Evolutionary conservation across 2,797 vertebrate species (phyloP).

Genomic region (Chelmon rostratus): DNA sequence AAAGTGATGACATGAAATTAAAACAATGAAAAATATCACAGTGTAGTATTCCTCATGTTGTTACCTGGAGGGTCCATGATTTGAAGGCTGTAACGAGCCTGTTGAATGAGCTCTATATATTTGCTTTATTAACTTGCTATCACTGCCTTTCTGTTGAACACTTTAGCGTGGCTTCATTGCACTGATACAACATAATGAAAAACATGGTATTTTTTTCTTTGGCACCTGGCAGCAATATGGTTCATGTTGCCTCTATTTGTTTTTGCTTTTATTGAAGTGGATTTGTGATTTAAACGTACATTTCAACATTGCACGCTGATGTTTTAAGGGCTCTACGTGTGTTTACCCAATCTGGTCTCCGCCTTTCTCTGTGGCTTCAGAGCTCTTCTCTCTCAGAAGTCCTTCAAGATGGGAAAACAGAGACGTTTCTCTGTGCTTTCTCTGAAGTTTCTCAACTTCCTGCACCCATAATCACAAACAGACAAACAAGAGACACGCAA

Average conservation of each 20-base stretch:
- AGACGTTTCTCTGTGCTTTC: conserved; percentile 75
- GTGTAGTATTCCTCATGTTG: neutral
- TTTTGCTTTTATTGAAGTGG: neutral
- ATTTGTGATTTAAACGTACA: neutral
- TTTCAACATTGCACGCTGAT: neutral
- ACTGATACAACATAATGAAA: neutral
- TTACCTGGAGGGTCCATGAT: neutral
- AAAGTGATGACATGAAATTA: neutral
- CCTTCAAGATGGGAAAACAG: conserved; percentile 73
- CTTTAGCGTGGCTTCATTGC: neutral
- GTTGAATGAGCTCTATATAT: neutral
- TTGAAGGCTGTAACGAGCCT: neutral
- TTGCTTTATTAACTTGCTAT: neutral
- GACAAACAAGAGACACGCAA: conserved; percentile 9
- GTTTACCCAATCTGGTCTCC: conserved; percentile 35
- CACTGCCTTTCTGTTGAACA: neutral
- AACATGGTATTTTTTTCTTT: neutral
- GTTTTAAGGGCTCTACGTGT: neutral
- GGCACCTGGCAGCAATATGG: neutral
- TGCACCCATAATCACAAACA: conserved; percentile 48
- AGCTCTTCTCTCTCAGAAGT: conserved; percentile 72
- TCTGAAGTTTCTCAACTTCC: conserved; percentile 68
- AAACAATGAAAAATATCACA: neutral
- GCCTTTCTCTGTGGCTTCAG: conserved; percentile 35
- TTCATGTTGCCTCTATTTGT: neutral